phyloP scores from a whole-genome alignment of 2,888 invertebrate species.

The Leptinotarsa tumamoca region DNA sequence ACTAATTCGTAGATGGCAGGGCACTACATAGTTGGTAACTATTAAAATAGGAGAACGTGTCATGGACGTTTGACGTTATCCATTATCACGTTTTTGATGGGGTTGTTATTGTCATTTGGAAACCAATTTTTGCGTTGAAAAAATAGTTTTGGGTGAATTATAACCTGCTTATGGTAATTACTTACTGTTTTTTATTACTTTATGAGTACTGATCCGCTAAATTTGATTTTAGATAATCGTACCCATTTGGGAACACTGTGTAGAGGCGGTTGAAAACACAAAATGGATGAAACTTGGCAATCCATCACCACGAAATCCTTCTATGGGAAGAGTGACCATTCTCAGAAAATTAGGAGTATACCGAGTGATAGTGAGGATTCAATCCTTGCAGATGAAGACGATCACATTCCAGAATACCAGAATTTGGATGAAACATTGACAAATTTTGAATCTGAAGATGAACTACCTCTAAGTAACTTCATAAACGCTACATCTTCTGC shows the following conservation, averaged over 20 bases:
- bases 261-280: background rate
- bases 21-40: background rate
- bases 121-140: background rate
- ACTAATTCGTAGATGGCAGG: background rate
- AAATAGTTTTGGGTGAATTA: background rate
- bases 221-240: background rate
- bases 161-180: constrained; percentile 5
- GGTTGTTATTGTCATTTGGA: constrained; percentile 5
- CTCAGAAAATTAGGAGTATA: background rate
- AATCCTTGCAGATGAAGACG: constrained; percentile 2
- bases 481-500: background rate
- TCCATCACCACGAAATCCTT: background rate
- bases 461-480: constrained; percentile 13
- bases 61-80: constrained; percentile 6
- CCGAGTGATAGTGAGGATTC: constrained; percentile 9
- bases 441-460: constrained; percentile 18
- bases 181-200: constrained; percentile 10
- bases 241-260: background rate
- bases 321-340: background rate
- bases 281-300: background rate
- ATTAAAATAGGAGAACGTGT: constrained; percentile 3
- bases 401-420: constrained; percentile 10
- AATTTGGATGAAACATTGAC: constrained; percentile 1
- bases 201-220: constrained; percentile 8
- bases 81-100: constrained; percentile 10